phyloP scores from a whole-genome alignment of 2,113 vertebrate species.

The Ochotona princeps region DNA sequence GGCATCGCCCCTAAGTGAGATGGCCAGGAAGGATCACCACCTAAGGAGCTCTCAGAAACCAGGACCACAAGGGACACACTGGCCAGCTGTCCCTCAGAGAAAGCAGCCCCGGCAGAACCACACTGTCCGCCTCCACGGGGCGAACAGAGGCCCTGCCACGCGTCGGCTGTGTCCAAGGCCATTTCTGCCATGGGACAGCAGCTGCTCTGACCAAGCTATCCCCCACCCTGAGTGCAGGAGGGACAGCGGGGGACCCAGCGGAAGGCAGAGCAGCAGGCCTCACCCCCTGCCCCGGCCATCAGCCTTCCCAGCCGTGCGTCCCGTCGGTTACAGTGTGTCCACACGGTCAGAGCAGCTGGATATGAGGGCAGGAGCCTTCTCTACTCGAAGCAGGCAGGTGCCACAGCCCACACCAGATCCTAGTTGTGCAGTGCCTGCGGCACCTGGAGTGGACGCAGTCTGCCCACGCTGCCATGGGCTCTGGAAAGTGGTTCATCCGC shows the following conservation, averaged over 20 bases:
- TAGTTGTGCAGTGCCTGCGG: neutral
- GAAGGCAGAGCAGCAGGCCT: neutral
- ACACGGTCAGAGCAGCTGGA: neutral
- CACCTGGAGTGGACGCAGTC: neutral
- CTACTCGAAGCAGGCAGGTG: neutral
- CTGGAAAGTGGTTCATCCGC: constrained; percentile 27
- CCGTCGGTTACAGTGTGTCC: accelerated
- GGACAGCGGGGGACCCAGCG: neutral
- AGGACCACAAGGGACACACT: accelerated
- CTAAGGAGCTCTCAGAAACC: neutral
- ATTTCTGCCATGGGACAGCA: neutral
- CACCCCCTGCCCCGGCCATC: accelerated
- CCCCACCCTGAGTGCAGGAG: neutral
- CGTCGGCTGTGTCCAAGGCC: accelerated
- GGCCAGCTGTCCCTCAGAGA: no score
- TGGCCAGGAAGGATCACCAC: accelerated
- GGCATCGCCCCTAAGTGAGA: neutral
- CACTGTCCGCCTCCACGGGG: accelerated
- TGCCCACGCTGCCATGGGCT: accelerated
- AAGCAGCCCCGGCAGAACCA: accelerated
- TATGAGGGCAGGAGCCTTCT: accelerated
- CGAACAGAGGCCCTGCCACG: neutral
- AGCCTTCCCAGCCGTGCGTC: accelerated
- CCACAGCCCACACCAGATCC: neutral
- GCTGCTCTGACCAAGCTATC: accelerated